Evolutionary conservation across 2,888 invertebrate species (phyloP), one percentile per base, ranked within the genome.

Genomic region (Chironomus tentans): DNA sequence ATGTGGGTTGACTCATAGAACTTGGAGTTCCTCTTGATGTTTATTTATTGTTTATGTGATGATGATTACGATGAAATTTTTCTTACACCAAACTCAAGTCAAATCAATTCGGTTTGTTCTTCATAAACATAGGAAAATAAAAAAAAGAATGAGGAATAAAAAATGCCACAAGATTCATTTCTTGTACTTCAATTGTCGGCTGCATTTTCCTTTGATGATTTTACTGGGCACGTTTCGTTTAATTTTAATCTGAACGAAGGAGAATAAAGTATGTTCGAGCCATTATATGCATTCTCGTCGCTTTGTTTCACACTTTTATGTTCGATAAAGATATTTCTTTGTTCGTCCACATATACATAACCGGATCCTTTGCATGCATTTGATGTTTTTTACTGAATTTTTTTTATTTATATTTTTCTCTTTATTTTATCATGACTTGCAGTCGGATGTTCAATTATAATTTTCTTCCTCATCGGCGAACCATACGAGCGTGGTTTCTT

Each of bases 401-500:
- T 10, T 22, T 24, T 65, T n/a, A 50, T 7, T n/a, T 56, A 2
- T 56, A 4, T 15, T 56, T n/a, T n/a, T n/a, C n/a, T n/a, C n/a
- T n/a, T 56, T 18, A 56, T 65, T 56, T 65, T 65, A 65, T 65
- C 22, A 21, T 65, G 13, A 65, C 24, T 89, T 90, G 56, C 89
- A 94, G 94, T 92, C 82, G 91, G 91, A 76, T 87, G 92, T 81
- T 87, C 92, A 10, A 90, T 94, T 79, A 84, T 94, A 78, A 86
- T 89, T 78, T 90, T 92, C 81, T 92, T 87, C 82, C 81, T 92
- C 76, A 89, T 90, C 87, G 93, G 91, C 15, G 84, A 87, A 73
- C 91, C 95, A 0, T 93, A 89, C 82, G 86, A 91, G 79, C 85
- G 98, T 78, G 98, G 98, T 50, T 97, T 97, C 86, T 97, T 94